Evolutionary conservation across 2,888 invertebrate genomes (phyloP).

Genomic region (Pristionchus arcanus): DNA sequence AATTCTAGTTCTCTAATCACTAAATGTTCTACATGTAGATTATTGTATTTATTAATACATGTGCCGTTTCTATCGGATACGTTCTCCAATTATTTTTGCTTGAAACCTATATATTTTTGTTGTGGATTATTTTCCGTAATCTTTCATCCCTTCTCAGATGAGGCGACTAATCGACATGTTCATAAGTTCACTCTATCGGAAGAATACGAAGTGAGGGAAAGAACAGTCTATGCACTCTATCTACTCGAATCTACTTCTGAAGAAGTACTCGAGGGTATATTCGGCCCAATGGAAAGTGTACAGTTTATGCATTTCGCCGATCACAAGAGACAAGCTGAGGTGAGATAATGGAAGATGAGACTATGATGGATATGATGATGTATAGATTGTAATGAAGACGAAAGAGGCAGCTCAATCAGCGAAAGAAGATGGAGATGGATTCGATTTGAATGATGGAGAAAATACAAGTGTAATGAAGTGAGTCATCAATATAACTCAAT

Average conservation of each 20-base stretch:
- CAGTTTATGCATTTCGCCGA: constrained; percentile 11
- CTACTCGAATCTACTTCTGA: neutral
- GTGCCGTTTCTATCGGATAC: no score
- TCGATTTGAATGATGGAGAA: constrained; percentile 48
- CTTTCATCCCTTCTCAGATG: constrained; percentile 9
- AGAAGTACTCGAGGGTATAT: neutral
- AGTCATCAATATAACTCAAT: neutral
- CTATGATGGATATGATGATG: neutral
- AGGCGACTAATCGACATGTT: neutral
- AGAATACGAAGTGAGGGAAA: neutral
- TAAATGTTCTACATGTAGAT: no score
- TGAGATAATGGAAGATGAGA: neutral
- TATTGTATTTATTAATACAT: no score
- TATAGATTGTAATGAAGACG: constrained; percentile 39
- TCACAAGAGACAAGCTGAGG: constrained; percentile 45
- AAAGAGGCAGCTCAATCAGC: constrained; percentile 6
- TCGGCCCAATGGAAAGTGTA: constrained; percentile 1
- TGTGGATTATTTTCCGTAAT: neutral
- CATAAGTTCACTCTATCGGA: neutral
- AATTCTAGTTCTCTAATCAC: no score
- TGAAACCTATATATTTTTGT: neutral
- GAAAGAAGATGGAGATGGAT: constrained; percentile 21
- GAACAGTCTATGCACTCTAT: constrained; percentile 45
- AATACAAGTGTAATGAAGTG: constrained; percentile 8
- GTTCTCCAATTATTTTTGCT: no score